phyloP scores from a whole-genome alignment of 2,888 invertebrate species.

The Blomia tropicalis region DNA sequence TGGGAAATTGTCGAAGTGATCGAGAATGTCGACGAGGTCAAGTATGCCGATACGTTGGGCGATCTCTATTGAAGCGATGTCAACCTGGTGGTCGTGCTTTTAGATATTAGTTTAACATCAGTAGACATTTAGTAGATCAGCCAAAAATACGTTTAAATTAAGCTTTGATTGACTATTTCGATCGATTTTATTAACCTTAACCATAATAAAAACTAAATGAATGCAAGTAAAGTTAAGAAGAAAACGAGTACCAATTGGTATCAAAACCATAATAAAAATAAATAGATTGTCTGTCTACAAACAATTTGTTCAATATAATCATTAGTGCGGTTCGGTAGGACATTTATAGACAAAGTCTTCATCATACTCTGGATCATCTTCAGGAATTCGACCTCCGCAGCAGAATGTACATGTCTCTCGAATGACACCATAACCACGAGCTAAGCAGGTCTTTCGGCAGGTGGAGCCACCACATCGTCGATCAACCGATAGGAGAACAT shows the following conservation, averaged over 20 bases:
- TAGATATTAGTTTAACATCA: background rate
- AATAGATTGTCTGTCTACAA: no score
- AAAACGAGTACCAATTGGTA: background rate
- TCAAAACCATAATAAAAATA: background rate
- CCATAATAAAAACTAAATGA: background rate
- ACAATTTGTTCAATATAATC: no score
- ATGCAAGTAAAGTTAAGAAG: background rate
- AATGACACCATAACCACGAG: slow-evolving; percentile 18
- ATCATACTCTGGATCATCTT: slow-evolving; percentile 20
- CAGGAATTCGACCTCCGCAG: slow-evolving; percentile 12
- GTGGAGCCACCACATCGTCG: slow-evolving; percentile 19
- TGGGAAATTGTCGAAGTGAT: slow-evolving; percentile 10
- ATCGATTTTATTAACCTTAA: no score
- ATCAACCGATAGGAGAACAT: slow-evolving; percentile 10
- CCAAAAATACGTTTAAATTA: no score
- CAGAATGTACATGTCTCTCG: slow-evolving; percentile 19
- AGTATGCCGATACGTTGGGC: slow-evolving; percentile 9
- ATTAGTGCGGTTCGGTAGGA: no score
- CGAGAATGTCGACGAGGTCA: slow-evolving; percentile 7
- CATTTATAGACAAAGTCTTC: slow-evolving; percentile 12
- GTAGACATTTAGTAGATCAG: background rate
- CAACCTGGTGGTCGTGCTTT: background rate
- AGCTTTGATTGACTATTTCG: no score
- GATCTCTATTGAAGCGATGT: slow-evolving; percentile 3
- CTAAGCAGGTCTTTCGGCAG: slow-evolving; percentile 17